These are phyloP conservation scores for Ormyrus labotus DNA, from an alignment of 2,888 invertebrate species.

Conservation along the genomic window DNA sequence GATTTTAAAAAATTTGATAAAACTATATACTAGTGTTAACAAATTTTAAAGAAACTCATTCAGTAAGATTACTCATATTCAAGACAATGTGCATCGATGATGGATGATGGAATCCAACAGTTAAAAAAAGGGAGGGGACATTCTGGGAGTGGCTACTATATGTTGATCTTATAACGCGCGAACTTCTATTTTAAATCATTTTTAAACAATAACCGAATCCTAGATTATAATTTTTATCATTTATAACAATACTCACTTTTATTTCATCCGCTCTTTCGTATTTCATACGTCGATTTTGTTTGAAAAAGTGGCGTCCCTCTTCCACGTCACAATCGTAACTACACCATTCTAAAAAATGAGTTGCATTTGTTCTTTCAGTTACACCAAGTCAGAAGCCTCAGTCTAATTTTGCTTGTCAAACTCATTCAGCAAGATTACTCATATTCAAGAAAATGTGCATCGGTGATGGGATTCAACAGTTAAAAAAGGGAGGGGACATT, in stretches of 20 bases:
- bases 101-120: constrained; percentile 45
- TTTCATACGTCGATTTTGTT: constrained; percentile 38
- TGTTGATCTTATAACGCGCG: constrained; percentile 6
- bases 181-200: not conserved
- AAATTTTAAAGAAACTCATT: constrained; percentile 47
- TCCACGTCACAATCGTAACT: constrained; percentile 27
- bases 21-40: not conserved
- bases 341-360: not conserved
- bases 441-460: constrained; percentile 33
- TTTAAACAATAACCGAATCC: not conserved
- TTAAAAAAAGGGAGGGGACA: constrained; percentile 46
- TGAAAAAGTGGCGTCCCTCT: constrained; percentile 47
- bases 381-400: constrained; percentile 54
- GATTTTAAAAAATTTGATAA: not conserved
- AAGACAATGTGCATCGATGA: constrained; percentile 18
- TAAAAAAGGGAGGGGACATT: constrained; percentile 46
- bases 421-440: constrained; percentile 56
- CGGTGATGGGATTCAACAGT: constrained; percentile 42
- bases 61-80: constrained; percentile 50
- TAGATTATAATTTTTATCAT: too few species aligned
- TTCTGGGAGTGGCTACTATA: constrained; percentile 54
- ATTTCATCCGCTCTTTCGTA: constrained; percentile 7
- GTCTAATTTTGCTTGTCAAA: constrained; percentile 40
- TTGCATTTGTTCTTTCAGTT: constrained; percentile 58
- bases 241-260: constrained; percentile 37